These are phyloP conservation scores for Priocnemis perturbator DNA, from an alignment of 2,888 invertebrate genomes.

Conservation along the genomic window DNA sequence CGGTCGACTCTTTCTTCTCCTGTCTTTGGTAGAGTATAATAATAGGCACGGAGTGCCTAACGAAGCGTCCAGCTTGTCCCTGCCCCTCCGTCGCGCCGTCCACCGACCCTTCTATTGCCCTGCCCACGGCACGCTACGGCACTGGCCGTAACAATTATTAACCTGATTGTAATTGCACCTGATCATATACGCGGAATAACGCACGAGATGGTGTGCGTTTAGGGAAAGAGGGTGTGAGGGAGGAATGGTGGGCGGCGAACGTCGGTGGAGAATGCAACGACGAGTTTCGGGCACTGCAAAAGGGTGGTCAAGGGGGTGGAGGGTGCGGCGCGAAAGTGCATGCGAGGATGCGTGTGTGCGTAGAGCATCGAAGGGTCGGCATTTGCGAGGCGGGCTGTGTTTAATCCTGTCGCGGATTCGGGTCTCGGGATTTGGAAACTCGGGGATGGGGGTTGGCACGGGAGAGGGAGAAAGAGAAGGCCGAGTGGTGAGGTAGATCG, in stretches of 20 bases:
- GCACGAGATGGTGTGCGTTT: slow-evolving; percentile 40
- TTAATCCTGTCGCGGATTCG: slow-evolving; percentile 62
- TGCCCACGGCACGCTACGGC: slow-evolving; percentile 29
- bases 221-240: slow-evolving; percentile 13
- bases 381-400: slow-evolving; percentile 51
- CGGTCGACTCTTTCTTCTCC: slow-evolving; percentile 23
- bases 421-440: slow-evolving; percentile 60
- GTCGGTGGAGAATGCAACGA: slow-evolving; percentile 8
- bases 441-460: slow-evolving; percentile 5
- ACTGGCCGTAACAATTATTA: slow-evolving; percentile 68
- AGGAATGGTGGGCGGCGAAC: slow-evolving; percentile 19
- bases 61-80: slow-evolving; percentile 48
- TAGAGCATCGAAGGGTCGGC: slow-evolving; percentile 47
- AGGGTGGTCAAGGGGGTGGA: slow-evolving; percentile 4
- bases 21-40: slow-evolving; percentile 24
- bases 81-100: slow-evolving; percentile 17
- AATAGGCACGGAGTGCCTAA: slow-evolving; percentile 45
- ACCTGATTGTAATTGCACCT: slow-evolving; percentile 73
- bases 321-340: slow-evolving; percentile 8
- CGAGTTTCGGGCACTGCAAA: slow-evolving; percentile 19
- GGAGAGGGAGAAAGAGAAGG: slow-evolving; percentile 24
- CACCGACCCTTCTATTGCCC: no score
- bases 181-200: slow-evolving; percentile 67
- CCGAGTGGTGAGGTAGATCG: slow-evolving; percentile 14
- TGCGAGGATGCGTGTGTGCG: slow-evolving; percentile 13